Percentiles rank a stretch among this genome's conserved stretches.
Conservation (phyloP, 2,888 invertebrate genomes). For the Mimachlamys varia region DNA sequence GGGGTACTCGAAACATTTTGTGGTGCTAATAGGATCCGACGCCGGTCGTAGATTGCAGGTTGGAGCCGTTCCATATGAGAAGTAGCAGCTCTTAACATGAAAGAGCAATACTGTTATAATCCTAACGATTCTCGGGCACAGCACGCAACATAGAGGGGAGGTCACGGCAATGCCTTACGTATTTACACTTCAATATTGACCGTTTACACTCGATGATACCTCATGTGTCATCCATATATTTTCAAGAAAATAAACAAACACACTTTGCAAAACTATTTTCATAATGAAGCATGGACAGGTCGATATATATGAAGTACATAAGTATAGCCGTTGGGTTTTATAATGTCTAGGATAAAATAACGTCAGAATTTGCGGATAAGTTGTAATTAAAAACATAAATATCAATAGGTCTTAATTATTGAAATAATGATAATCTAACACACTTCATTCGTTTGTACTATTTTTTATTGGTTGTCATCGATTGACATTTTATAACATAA, state of each 20-base stretch:
- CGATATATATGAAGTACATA: too few relatives aligned
- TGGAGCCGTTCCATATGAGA: constrained; percentile 22
- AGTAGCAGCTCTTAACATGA: constrained; percentile 1
- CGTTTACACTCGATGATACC: background rate
- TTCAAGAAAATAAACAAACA: background rate
- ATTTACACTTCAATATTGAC: background rate
- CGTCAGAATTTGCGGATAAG: too few relatives aligned
- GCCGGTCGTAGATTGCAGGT: constrained; percentile 20
- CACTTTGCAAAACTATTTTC: too few relatives aligned
- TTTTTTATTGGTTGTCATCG: too few relatives aligned
- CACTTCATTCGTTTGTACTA: too few relatives aligned
- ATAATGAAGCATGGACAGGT: too few relatives aligned
- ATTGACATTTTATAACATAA: too few relatives aligned
- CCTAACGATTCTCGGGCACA: background rate
- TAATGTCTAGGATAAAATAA: too few relatives aligned
- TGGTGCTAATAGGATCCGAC: background rate
- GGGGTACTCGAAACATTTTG: background rate
- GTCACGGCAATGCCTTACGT: background rate
- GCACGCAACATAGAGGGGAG: background rate
- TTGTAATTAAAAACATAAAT: too few relatives aligned
- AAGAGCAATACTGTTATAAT: constrained; percentile 16
- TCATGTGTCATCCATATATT: background rate
- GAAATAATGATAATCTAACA: too few relatives aligned
- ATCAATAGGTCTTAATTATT: too few relatives aligned
- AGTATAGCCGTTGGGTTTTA: too few relatives aligned